Conservation (phyloP, 2,888 invertebrate genomes). For the Keiferia lycopersicella region DNA sequence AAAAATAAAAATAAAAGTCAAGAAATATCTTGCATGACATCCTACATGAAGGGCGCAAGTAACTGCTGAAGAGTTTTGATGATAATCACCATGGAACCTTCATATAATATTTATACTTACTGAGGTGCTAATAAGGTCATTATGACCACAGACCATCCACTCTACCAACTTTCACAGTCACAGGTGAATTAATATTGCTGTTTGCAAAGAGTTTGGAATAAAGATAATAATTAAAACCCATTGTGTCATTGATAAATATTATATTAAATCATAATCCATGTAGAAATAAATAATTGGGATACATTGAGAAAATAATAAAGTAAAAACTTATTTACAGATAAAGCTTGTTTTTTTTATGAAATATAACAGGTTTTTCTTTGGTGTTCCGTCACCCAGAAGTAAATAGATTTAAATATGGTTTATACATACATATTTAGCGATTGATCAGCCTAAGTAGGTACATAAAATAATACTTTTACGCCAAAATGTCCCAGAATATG, state of each 20-base stretch:
- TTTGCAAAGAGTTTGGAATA: not conserved
- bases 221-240: not conserved
- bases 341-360: slow-evolving; percentile 3
- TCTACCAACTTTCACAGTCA: too few species aligned
- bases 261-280: slow-evolving; percentile 45
- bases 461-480: not conserved
- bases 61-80: too few species aligned
- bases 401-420: not conserved
- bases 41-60: too few species aligned
- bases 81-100: too few species aligned
- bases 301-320: slow-evolving; percentile 48
- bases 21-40: not conserved
- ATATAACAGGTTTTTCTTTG: not conserved
- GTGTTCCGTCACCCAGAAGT: not conserved
- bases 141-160: too few species aligned
- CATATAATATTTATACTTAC: too few species aligned
- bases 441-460: not conserved
- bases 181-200: too few species aligned
- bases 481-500: not conserved
- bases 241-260: slow-evolving; percentile 41
- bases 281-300: slow-evolving; percentile 55
- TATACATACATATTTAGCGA: not conserved
- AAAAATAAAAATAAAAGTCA: too few species aligned
- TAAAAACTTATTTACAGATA: slow-evolving; percentile 40
- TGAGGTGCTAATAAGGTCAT: too few species aligned